Base-by-base conservation (phyloP, 2,888 invertebrate genomes). In the Nomada flava region DNA sequence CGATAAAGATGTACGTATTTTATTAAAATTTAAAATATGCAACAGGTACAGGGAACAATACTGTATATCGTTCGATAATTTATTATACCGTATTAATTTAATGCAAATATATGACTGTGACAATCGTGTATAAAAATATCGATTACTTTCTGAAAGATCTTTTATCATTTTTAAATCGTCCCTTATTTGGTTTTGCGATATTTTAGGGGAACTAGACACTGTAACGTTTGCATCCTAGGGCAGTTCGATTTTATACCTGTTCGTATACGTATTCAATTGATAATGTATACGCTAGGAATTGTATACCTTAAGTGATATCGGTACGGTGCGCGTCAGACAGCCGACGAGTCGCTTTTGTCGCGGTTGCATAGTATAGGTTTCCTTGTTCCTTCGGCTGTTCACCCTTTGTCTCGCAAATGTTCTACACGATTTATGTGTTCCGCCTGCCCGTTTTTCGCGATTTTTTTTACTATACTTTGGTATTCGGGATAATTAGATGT, bases 141-240 rank as follows among this genome's bases (percentile, higher is more conserved):
- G 36, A 36, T 36, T 7, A 36, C 7, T 85, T 72, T 55, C 69
- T 74, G 80, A 68, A 83, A 85, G 7, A 36, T 36, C 36, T 82
- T 88, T 87, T 86, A 86, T 79, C 82, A 77, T 82, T 84, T 83
- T 76, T 88, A 88, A 88, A 88, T 88, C 79, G 68, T 64, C 55
- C 44, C 50, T 47, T 71, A 80, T 83, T 87, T 88, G 82, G 83
- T 82, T 83, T 57, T 42, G 80, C 44, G 78, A 75, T 70, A 75
- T 68, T 7, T 36, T 36, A 7, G 36, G 36, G 0, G 36, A 7
- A 36, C 36, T 36, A 7, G 7, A 36, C 36, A 26, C 26, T 26
- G 26, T 26, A 7, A 36, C 7, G 5, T 36, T 36, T 53, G 47
- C 53, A 62, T 81, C 36, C 60, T 57, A 20, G 18, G 62, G 60